A percentile compares a stretch with the other conserved stretches of the same genome.
Evolutionary conservation across 1,140 invertebrate species (phyloP).

Genomic region (Atopsyche davidsoni): DNA sequence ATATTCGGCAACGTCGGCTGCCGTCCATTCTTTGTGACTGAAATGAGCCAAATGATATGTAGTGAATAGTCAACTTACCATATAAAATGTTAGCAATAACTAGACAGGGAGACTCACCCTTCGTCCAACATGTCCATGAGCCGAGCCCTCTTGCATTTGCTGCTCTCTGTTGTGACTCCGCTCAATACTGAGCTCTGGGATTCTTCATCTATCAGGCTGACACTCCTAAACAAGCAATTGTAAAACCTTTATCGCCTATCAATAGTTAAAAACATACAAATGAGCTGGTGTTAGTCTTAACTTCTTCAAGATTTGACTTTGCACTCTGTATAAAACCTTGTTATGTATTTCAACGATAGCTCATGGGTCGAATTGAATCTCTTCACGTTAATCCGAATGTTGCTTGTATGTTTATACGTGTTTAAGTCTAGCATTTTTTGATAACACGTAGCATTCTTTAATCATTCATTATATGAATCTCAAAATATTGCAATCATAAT

Average conservation of each 20-base stretch:
- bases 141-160: constrained; percentile 60
- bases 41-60: constrained; percentile 2
- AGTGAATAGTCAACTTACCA: constrained; percentile 6
- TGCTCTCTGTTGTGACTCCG: constrained; percentile 59
- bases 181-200: constrained; percentile 71
- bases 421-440: too few species aligned
- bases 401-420: too few species aligned
- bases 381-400: background rate
- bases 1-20: constrained; percentile 88
- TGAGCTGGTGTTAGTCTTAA: too few species aligned
- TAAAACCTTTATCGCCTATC: too few species aligned
- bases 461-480: too few species aligned
- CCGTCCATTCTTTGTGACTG: constrained; percentile 64
- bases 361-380: background rate
- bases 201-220: constrained; percentile 65
- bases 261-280: too few species aligned
- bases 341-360: too few species aligned
- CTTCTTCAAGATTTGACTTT: too few species aligned
- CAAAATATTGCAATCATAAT: too few species aligned
- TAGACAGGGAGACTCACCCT: constrained; percentile 43
- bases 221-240: constrained; percentile 29
- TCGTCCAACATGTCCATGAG: constrained; percentile 71
- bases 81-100: constrained; percentile 8
- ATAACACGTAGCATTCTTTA: too few species aligned
- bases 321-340: too few species aligned